Conservation (phyloP, 2,888 invertebrate genomes). For the Dasypogon diadema region DNA sequence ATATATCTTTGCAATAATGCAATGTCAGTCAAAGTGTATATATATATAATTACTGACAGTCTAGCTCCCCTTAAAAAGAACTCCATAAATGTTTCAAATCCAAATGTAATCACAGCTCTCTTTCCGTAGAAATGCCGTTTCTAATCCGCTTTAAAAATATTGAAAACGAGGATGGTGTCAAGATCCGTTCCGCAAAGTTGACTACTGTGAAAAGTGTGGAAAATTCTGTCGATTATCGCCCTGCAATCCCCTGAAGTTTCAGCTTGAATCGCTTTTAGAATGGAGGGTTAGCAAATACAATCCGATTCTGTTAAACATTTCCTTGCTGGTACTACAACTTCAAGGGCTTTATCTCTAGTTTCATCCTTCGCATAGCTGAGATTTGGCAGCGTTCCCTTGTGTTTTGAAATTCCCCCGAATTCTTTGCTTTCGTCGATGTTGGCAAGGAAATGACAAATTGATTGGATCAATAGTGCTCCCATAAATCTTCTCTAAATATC, state of each 20-base stretch:
- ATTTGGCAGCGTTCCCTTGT: not conserved
- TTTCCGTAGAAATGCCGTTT: not conserved
- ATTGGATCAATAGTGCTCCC: conserved; percentile 49
- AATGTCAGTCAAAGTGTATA: too few species aligned
- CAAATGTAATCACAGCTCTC: not conserved
- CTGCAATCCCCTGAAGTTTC: not conserved
- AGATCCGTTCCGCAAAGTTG: not conserved
- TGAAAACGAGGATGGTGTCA: not conserved
- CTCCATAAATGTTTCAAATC: too few species aligned
- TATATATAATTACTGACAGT: too few species aligned
- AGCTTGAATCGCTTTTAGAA: not conserved
- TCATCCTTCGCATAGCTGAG: not conserved
- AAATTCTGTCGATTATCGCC: conserved; percentile 2
- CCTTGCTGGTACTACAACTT: not conserved
- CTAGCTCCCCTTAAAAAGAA: too few species aligned
- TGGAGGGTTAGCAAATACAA: not conserved
- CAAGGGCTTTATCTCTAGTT: not conserved
- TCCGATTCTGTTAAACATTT: not conserved
- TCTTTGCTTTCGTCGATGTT: not conserved
- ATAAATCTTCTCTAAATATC: conserved; percentile 52
- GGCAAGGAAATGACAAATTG: conserved; percentile 50
- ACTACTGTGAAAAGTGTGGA: not conserved
- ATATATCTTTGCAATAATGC: too few species aligned
- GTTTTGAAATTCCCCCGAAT: not conserved
- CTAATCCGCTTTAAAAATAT: not conserved